Base-by-base conservation (phyloP, 2,888 invertebrate genomes). In the Aplocera efformata region DNA sequence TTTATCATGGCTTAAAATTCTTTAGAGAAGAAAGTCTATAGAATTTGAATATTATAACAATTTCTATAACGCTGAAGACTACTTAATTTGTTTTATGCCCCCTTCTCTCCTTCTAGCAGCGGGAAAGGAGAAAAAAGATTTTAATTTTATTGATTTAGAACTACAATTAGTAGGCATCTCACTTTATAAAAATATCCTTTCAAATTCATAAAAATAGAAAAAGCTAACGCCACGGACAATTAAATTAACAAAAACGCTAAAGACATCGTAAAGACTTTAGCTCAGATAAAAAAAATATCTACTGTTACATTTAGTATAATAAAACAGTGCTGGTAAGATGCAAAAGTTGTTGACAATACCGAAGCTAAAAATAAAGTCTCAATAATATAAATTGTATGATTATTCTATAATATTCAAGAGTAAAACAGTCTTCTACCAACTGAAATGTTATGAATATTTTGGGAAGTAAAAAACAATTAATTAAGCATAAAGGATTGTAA, bases 31-130 rank as follows among this genome's bases (percentile, higher is more conserved):
- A 72, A 73, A 61, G 65, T 72, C 65, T 67, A 79, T 83, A 83
- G 73, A 80, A 80, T 81, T 76, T 82, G 58, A 74, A 80, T 73
- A 63, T 63, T 73, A 74, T 65, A 82, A 82, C 77, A 52, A 55
- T 32, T 43, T 55, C 43, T 50, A 42, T 49, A 52, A 52, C 31
- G 39, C 41, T 50, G 50, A 48, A 51, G 32, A 47, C 55, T 55
- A 55, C 55, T 42, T 52, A 55, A 50, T 50, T 47, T 50, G 70
- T 67, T 74, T 50, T 55, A 55, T 48, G 54, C 58, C 78, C 80
- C 86, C 79, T 84, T 83, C 74, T 81, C 83, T 81, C 72, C 78
- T 74, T 83, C 85, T 79, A 70, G 86, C 86, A 82, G 88, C 86
- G 78, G 79, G 75, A 83, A 86, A 86, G 82, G 68, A 68, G 67